phyloP scores from a whole-genome alignment of 2,888 invertebrate genomes.

The Pseudeuparius sepicola region DNA sequence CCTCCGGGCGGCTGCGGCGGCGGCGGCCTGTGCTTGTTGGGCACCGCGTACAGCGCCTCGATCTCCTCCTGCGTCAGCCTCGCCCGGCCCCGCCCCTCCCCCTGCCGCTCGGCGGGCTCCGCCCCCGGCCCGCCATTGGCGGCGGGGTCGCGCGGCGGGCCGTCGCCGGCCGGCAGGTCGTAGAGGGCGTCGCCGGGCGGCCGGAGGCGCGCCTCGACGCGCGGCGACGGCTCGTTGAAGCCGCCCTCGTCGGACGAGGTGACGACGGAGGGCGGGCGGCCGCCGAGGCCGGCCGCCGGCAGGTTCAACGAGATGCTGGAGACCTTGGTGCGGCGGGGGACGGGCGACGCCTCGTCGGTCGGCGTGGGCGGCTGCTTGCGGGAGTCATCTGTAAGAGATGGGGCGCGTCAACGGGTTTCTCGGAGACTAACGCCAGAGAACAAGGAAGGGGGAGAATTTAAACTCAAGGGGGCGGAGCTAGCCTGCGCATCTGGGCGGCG shows the following conservation, averaged over 20 bases:
- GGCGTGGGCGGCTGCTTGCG: slow-evolving; percentile 29
- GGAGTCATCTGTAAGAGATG: slow-evolving; percentile 23
- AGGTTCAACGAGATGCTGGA: slow-evolving; percentile 52
- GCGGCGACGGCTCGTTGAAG: slow-evolving; percentile 62
- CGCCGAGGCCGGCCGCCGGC: slow-evolving; percentile 53
- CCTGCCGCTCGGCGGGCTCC: slow-evolving; percentile 13
- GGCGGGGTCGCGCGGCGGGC: slow-evolving; percentile 23
- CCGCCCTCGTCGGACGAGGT: slow-evolving; percentile 57
- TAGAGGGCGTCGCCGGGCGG: slow-evolving; percentile 34
- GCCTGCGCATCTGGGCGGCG: too few relatives aligned
- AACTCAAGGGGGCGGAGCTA: too few relatives aligned
- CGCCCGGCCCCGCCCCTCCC: slow-evolving; percentile 10
- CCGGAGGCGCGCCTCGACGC: slow-evolving; percentile 48
- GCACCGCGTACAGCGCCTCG: slow-evolving; percentile 35
- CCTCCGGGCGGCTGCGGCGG: not conserved
- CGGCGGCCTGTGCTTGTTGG: slow-evolving; percentile 19
- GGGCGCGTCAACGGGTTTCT: too few relatives aligned
- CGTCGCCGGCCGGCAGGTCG: slow-evolving; percentile 30
- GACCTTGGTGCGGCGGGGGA: slow-evolving; percentile 46
- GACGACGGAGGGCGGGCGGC: slow-evolving; percentile 55
- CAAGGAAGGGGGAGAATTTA: too few relatives aligned
- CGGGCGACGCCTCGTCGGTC: slow-evolving; percentile 30
- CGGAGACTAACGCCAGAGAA: too few relatives aligned
- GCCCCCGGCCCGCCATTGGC: slow-evolving; percentile 6
- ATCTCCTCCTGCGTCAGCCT: slow-evolving; percentile 30